These are phyloP conservation scores for Tachina grossa DNA, from an alignment of 2,888 invertebrate species.

Conservation along the genomic window DNA sequence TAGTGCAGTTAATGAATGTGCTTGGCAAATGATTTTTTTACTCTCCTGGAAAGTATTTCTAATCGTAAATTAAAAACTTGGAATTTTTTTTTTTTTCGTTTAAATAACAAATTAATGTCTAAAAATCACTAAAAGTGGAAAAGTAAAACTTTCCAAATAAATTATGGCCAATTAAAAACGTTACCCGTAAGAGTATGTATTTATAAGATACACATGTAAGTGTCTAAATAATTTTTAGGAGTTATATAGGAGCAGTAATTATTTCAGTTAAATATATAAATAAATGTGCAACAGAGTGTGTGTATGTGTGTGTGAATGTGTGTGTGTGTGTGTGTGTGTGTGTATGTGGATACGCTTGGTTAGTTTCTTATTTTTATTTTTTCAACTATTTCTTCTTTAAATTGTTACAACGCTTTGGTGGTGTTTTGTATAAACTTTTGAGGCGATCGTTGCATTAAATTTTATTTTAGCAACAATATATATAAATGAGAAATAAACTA, in stretches of 20 bases:
- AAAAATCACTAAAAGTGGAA: constrained; percentile 16
- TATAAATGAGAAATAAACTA: constrained; percentile 23
- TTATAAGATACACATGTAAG: not conserved
- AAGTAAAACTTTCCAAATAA: constrained; percentile 70
- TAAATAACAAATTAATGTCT: not conserved
- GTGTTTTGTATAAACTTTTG: constrained; percentile 47
- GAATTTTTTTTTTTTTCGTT: not conserved
- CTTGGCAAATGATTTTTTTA: not conserved
- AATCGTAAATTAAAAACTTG: constrained; percentile 13
- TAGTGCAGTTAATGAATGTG: not conserved
- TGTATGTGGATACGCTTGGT: constrained; percentile 66
- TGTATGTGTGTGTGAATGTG: constrained; percentile 60
- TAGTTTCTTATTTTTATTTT: constrained; percentile 44
- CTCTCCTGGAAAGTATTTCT: constrained; percentile 1
- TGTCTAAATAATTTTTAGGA: not conserved
- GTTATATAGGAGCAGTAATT: constrained; percentile 11
- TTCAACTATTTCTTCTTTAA: constrained; percentile 50
- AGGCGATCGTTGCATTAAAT: constrained; percentile 58
- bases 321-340: constrained; percentile 61
- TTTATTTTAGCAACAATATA: constrained; percentile 42
- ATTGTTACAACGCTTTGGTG: constrained; percentile 54
- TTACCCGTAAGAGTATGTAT: not conserved
- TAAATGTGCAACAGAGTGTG: constrained; percentile 44
- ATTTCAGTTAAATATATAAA: constrained; percentile 48
- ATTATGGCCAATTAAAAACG: constrained; percentile 65